Base-by-base conservation (phyloP, 2,113 vertebrate species). In the Epinephelus moara region DNA sequence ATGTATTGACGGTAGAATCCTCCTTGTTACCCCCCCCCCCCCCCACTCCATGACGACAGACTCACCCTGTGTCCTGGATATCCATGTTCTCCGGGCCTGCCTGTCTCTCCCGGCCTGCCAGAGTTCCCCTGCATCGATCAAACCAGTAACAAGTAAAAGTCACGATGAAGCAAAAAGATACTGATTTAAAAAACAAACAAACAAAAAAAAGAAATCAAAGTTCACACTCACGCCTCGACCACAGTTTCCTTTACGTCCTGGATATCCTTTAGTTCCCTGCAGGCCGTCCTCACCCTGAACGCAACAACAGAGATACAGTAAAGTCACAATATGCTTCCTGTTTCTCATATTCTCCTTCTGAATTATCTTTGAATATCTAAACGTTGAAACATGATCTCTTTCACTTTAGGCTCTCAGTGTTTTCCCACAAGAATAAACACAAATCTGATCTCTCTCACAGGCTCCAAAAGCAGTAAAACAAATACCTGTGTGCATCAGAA, bases 251-350 rank as follows among this genome's bases (percentile, higher is more conserved):
- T 97, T 97, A 15, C 40, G 71, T 47, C 97, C 97, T 21, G 85
- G 91, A 13, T 90, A 61, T 88, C 97, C 97, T 87, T 50, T 70
- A 10, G 17, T 3, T 25, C 97, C 97, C 0, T 25, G 40, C 23
- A 91, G 71, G 27, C 97, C 97, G 50, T 74, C 88, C 88, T 97
- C 96, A 64, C 97, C 98, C 97, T 98, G 67, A 71, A 92, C 25
- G 90, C 12, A 91, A 88, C n/a, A 72, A 11, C n/a, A 19, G 53
- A 19, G 17, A 15, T 9, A 40, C 30, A 12, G 21, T 10, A 23
- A 21, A 55, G 19, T 23, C 42, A 45, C 45, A 27, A 21, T 15
- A 2, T 1, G 23, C 53, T n/a, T 45, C 50, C 6, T 77, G 42
- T 45, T 45, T 45, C 42, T 45, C 23, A n/a, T 4, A 5, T 17